Conservation (phyloP, 1,140 invertebrate genomes). For the Psix sp. region DNA sequence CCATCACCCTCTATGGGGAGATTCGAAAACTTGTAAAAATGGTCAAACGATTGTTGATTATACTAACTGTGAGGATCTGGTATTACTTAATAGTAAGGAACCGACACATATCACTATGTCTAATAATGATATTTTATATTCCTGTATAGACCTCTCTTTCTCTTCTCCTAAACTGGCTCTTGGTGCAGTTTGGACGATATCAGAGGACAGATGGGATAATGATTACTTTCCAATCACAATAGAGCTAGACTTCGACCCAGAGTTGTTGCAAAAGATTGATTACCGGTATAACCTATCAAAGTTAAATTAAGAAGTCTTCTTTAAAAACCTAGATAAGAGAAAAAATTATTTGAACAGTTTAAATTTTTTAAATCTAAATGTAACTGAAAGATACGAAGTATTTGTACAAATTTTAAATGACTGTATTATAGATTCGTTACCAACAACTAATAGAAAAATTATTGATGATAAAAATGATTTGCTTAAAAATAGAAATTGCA, state of each 20-base stretch:
- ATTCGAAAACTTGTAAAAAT: constrained; percentile 9
- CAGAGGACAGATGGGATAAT: constrained; percentile 35
- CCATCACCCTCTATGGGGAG: constrained; percentile 12
- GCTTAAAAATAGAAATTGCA: constrained; percentile 4
- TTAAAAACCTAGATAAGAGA: background rate
- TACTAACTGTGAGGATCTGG: constrained; percentile 2
- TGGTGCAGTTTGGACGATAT: constrained; percentile 7
- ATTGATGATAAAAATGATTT: constrained; percentile 10
- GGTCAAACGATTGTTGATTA: constrained; percentile 5
- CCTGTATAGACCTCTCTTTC: constrained; percentile 33
- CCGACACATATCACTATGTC: background rate
- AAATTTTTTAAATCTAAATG: constrained; percentile 9
- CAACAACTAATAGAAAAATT: background rate
- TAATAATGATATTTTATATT: background rate
- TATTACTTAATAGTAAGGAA: constrained; percentile 7
- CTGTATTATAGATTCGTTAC: background rate
- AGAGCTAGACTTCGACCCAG: constrained; percentile 6
- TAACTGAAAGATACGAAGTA: constrained; percentile 10
- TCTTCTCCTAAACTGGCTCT: constrained; percentile 2
- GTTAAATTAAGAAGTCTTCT: constrained; percentile 7
- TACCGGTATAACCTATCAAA: constrained; percentile 8
- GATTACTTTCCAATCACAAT: constrained; percentile 37
- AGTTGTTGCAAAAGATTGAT: background rate
- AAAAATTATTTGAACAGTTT: constrained; percentile 9
- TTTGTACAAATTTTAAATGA: constrained; percentile 13